Percentiles rank a stretch among this genome's conserved stretches.
Conservation (phyloP, 2,797 vertebrate species). For the Xenentodon cancila region DNA sequence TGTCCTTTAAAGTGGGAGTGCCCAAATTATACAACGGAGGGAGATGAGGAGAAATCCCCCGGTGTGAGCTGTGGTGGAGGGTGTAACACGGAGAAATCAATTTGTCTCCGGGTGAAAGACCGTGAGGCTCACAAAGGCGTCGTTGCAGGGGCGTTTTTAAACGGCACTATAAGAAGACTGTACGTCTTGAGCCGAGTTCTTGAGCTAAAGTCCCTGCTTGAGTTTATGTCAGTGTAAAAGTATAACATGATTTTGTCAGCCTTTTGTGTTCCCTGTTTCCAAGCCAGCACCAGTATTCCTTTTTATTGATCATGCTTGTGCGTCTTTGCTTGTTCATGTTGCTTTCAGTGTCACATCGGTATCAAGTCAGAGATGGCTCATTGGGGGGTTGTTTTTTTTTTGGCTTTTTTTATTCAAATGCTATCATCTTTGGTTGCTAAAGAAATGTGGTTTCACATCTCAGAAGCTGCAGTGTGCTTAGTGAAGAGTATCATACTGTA, state of each 20-base stretch:
- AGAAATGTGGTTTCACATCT: slow-evolving; percentile 1
- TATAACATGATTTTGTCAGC: slow-evolving; percentile 39
- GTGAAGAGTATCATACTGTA: slow-evolving; percentile 26
- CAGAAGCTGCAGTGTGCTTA: slow-evolving; percentile 26
- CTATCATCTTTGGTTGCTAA: slow-evolving; percentile 11
- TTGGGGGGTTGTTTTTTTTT: no score
- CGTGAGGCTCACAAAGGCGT: slow-evolving; percentile 17
- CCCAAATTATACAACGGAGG: slow-evolving; percentile 58
- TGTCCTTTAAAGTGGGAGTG: slow-evolving; percentile 70
- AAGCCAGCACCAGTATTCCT: slow-evolving; percentile 32
- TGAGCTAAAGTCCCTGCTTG: not conserved
- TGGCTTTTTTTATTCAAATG: slow-evolving; percentile 7
- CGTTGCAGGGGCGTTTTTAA: slow-evolving; percentile 11
- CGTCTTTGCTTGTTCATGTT: slow-evolving; percentile 24
- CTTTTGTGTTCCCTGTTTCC: slow-evolving; percentile 34
- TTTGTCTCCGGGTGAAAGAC: slow-evolving; percentile 35
- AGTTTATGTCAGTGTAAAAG: slow-evolving; percentile 7
- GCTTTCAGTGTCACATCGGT: slow-evolving; percentile 12
- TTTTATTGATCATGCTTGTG: slow-evolving; percentile 26
- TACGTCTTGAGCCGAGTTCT: slow-evolving; percentile 8
- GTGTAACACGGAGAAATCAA: slow-evolving; percentile 40
- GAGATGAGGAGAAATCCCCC: slow-evolving; percentile 48
- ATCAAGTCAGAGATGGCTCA: slow-evolving; percentile 13
- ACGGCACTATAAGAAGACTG: slow-evolving; percentile 4
- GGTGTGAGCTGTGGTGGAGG: slow-evolving; percentile 32